These are phyloP conservation scores for Typhlomys cinereus DNA, from an alignment of 2,113 vertebrate species.

Conservation along the genomic window DNA sequence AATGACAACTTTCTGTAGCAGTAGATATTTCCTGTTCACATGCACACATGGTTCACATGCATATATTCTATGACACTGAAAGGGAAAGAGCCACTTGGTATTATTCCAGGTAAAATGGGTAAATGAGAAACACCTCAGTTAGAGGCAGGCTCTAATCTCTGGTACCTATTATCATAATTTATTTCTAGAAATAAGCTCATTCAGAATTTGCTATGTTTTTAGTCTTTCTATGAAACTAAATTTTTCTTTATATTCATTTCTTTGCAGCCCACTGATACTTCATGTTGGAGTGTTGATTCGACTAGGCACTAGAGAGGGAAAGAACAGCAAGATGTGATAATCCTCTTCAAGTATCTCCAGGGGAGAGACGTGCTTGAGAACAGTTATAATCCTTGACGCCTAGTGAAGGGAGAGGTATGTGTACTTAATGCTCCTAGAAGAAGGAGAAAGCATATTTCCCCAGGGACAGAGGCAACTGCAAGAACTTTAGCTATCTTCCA, in stretches of 20 bases:
- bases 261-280: not conserved
- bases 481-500: not conserved
- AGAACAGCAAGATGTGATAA: not conserved
- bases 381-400: not conserved
- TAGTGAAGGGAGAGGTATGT: not conserved
- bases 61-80: not conserved
- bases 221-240: not conserved
- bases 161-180: not conserved
- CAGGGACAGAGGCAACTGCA: not conserved
- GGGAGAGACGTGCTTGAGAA: not conserved
- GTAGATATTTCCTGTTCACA: not conserved
- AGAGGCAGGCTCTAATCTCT: not conserved
- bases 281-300: not conserved
- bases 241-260: not conserved
- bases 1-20: slow-evolving; percentile 13
- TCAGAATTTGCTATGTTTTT: not conserved
- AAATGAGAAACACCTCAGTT: not conserved
- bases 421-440: not conserved
- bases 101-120: not conserved
- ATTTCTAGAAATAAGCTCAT: not conserved
- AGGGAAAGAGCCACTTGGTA: not conserved
- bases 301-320: not conserved
- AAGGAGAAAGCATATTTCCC: not conserved
- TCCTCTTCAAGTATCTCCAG: not conserved
- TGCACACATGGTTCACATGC: not conserved